Percentiles rank a stretch among this genome's conserved stretches.
Conservation (phyloP, 53 echinoderm and acorn worm species). For the Apostichopus leukothele region DNA sequence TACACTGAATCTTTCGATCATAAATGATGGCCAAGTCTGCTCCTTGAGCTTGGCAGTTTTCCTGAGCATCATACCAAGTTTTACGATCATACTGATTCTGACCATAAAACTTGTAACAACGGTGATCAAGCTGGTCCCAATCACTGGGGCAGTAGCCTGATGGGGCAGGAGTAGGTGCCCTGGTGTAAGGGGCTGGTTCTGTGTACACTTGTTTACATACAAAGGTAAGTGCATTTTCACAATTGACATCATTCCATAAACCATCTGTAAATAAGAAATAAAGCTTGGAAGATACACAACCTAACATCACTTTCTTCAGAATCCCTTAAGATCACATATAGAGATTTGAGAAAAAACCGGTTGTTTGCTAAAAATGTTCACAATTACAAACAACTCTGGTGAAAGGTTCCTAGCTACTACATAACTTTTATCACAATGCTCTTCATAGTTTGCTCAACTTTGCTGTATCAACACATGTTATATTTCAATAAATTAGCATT, state of each 20-base stretch:
- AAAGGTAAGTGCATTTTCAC: conserved; percentile 82
- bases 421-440: too few relatives aligned
- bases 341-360: too few relatives aligned
- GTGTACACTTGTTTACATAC: conserved; percentile 73
- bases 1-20: conserved; percentile 53
- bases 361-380: too few relatives aligned
- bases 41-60: conserved; percentile 54
- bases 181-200: conserved; percentile 60
- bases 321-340: too few relatives aligned
- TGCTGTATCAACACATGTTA: too few relatives aligned
- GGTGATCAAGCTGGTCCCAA: conserved; percentile 42
- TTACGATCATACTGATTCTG: conserved; percentile 50
- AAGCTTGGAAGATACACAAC: too few relatives aligned
- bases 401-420: too few relatives aligned
- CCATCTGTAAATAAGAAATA: conserved; percentile 44
- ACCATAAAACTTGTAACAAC: conserved; percentile 77
- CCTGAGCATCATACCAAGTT: conserved; percentile 54
- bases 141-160: conserved; percentile 62
- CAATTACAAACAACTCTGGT: too few relatives aligned
- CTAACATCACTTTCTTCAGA: too few relatives aligned
- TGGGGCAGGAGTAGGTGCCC: conserved; percentile 66
- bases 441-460: too few relatives aligned
- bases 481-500: too few relatives aligned
- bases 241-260: conserved; percentile 89
- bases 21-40: conserved; percentile 70